Evolutionary conservation across 2,888 invertebrate species (phyloP).

Genomic region (Caenorhabditis afra): DNA sequence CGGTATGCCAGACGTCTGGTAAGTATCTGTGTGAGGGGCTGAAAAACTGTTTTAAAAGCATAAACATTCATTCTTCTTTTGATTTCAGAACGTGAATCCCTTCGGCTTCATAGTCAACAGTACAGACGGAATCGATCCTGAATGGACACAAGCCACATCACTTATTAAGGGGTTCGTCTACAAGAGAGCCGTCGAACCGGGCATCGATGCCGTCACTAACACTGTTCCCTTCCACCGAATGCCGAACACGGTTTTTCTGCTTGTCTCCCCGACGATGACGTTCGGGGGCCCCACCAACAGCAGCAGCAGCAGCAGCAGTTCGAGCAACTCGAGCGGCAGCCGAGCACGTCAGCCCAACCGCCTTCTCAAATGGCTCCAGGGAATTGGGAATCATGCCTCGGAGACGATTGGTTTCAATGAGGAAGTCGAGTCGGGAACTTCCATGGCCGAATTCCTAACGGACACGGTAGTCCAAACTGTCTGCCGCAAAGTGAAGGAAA

Average conservation of each 20-base stretch:
- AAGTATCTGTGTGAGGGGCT: conserved; percentile 17
- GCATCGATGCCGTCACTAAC: conserved; percentile 47
- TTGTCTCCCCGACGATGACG: conserved; percentile 72
- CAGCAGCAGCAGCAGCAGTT: not conserved
- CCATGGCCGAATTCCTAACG: conserved; percentile 33
- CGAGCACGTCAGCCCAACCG: conserved; percentile 20
- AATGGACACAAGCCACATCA: conserved; percentile 55
- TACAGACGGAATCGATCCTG: conserved; percentile 22
- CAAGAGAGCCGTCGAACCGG: conserved; percentile 52
- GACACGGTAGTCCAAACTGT: conserved; percentile 21
- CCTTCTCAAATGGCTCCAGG: conserved; percentile 60
- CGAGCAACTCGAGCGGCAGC: not conserved
- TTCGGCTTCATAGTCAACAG: conserved; percentile 33
- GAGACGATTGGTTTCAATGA: conserved; percentile 44
- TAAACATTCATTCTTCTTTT: not conserved
- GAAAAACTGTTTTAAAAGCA: not conserved
- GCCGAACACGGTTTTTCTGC: conserved; percentile 71
- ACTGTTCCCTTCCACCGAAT: conserved; percentile 52
- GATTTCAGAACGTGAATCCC: conserved; percentile 25
- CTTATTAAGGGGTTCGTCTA: conserved; percentile 39
- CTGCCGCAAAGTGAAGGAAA: conserved; percentile 27
- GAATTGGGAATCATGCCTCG: conserved; percentile 61
- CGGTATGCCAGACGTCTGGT: conserved; percentile 68
- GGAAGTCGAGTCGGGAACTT: conserved; percentile 4
- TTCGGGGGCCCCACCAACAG: conserved; percentile 38